Base-by-base conservation (phyloP, 2,113 vertebrate species). In the Sorex fumeus region DNA sequence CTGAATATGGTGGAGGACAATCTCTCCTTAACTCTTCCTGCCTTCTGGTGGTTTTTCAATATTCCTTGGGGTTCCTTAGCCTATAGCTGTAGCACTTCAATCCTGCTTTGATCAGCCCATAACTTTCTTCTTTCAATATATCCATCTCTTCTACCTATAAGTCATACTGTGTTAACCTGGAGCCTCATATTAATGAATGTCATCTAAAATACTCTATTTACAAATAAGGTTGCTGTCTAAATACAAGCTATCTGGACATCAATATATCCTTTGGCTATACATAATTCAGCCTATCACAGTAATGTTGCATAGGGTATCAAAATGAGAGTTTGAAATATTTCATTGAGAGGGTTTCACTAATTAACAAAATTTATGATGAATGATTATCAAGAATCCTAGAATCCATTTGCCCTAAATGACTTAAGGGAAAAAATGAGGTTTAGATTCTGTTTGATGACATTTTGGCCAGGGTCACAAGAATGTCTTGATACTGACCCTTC, bases 391-490 rank as follows among this genome's bases (percentile, higher is more conserved):
- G 60, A 84, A 80, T 28, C 47, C 84, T 32, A 8, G 36, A 45
- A 40, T 40, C 40, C 40, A 40, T 40, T 40, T 40, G 40, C 40
- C 40, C 40, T 40, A 40, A 40, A 36, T 67, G 62, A 28, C 16
- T 87, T 47, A 80, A 82, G 66, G 3, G 16, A 57, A 75, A 71
- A 71, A 85, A 19, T 36, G 53, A 72, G 21, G 3, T 47, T 86
- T 87, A 28, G 28, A 60, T 78, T 87, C 25, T 57, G 40, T 67
- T 86, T 78, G n/a, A 77, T 77, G 62, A 30, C 18, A 81, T 76
- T 45, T 78, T 23, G 15, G n/a, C 66, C 62, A 88, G 27, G 45
- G 53, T 47, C 27, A 50, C 16, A 32, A 43, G 32, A 84, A 32
- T 27, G 6, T 18, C 45, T 66, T n/a, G 12, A 16, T 72, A n/a